These are phyloP conservation scores for Equus przewalskii DNA, from an alignment of 2,113 vertebrate genomes.

Conservation along the genomic window DNA sequence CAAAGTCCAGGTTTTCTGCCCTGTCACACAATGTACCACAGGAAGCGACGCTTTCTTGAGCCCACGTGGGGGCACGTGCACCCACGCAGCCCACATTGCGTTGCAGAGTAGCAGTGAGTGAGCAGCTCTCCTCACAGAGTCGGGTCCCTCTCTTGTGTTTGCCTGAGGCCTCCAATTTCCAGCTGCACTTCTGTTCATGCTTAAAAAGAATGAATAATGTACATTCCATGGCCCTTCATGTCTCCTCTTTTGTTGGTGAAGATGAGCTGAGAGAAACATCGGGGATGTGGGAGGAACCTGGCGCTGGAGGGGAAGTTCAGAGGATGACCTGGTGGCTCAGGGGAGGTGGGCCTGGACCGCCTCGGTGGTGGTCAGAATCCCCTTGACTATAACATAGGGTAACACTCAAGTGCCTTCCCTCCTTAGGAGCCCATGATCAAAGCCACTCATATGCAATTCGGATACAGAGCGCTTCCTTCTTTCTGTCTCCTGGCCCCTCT, in stretches of 20 bases:
- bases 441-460: background rate
- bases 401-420: background rate
- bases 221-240: background rate
- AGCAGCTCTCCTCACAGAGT: background rate
- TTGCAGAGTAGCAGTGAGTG: background rate
- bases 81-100: rapidly evolving
- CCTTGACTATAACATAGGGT: background rate
- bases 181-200: background rate
- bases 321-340: no score
- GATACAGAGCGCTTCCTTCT: background rate
- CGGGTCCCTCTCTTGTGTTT: background rate
- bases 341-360: background rate
- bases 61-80: background rate
- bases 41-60: background rate
- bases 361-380: background rate
- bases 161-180: background rate
- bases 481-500: background rate
- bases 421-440: background rate
- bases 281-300: background rate
- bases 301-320: background rate
- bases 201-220: background rate
- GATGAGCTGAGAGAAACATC: background rate
- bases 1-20: background rate
- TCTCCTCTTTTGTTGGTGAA: background rate
- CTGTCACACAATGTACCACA: no score